phyloP scores from a whole-genome alignment of 2,797 vertebrate genomes.

The Argyrosomus regius region DNA sequence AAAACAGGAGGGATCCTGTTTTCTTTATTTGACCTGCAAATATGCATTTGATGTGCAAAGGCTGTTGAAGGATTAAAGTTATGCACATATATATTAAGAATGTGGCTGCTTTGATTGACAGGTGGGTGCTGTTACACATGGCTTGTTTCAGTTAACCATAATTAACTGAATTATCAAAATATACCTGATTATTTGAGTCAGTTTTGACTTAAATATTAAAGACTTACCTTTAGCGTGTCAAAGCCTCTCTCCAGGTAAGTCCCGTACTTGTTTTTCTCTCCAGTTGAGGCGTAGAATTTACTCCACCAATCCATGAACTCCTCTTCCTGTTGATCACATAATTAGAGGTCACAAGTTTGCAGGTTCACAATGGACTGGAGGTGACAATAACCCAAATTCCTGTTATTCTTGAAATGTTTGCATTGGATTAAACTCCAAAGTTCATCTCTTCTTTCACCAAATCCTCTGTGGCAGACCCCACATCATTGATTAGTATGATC shows the following conservation, averaged over 20 bases:
- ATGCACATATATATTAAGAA: no score
- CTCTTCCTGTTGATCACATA: slow-evolving; percentile 88
- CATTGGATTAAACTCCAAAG: slow-evolving; percentile 10
- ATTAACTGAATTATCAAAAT: background rate
- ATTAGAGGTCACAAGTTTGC: slow-evolving; percentile 34
- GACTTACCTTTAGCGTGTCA: slow-evolving; percentile 91
- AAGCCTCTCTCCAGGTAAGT: slow-evolving; percentile 92
- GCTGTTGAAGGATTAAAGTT: background rate
- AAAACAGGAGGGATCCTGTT: no score
- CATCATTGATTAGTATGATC: background rate
- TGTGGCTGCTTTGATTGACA: no score
- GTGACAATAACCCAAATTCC: background rate
- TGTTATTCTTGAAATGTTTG: background rate
- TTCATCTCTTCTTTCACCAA: background rate
- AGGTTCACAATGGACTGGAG: background rate
- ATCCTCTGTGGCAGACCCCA: background rate
- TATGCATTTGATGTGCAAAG: background rate
- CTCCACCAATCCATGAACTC: slow-evolving; percentile 99
- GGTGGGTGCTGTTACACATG: no score
- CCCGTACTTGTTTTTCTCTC: slow-evolving; percentile 92
- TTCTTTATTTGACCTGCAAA: background rate
- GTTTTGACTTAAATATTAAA: background rate
- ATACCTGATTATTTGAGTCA: background rate
- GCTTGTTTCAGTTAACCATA: background rate
- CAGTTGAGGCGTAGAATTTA: slow-evolving; percentile 94